phyloP scores from a whole-genome alignment of 1,140 invertebrate species.

The Homalodisca vitripennis region DNA sequence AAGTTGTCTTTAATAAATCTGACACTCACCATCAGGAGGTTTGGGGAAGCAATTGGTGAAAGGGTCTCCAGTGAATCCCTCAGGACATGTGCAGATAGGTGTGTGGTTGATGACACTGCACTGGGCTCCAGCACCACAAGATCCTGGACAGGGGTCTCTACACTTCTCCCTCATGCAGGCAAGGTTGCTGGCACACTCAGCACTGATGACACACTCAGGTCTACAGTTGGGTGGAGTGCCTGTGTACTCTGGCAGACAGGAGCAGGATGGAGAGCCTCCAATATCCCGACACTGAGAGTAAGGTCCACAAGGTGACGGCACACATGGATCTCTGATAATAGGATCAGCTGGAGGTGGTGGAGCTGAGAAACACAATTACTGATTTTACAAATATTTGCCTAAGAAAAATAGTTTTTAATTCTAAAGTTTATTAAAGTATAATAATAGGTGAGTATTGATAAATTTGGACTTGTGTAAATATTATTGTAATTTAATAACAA shows the following conservation, averaged over 20 bases:
- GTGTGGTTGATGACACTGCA: conserved; percentile 57
- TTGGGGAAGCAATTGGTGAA: conserved; percentile 51
- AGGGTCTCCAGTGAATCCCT: conserved; percentile 55
- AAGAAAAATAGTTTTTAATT: too few species aligned
- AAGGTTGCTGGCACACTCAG: conserved; percentile 59
- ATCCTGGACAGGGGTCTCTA: conserved; percentile 66
- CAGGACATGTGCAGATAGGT: conserved; percentile 57
- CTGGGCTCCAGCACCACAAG: conserved; percentile 58
- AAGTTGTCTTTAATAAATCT: conserved; percentile 38
- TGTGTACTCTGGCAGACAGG: conserved; percentile 58
- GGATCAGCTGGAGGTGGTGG: conserved; percentile 39
- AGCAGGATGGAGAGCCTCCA: conserved; percentile 57
- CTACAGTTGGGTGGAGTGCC: conserved; percentile 69
- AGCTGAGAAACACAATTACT: conserved; percentile 43
- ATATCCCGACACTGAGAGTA: conserved; percentile 55
- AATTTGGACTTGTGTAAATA: too few species aligned
- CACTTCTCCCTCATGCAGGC: conserved; percentile 67
- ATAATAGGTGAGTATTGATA: not conserved
- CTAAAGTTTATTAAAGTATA: too few species aligned
- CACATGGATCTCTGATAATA: conserved; percentile 45
- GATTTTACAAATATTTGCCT: too few species aligned
- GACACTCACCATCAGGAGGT: conserved; percentile 47
- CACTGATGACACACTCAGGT: conserved; percentile 65
- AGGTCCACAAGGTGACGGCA: conserved; percentile 55
- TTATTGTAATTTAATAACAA: not conserved